Conservation (phyloP, 1,140 invertebrate genomes). For the Drosophila watanabei region DNA sequence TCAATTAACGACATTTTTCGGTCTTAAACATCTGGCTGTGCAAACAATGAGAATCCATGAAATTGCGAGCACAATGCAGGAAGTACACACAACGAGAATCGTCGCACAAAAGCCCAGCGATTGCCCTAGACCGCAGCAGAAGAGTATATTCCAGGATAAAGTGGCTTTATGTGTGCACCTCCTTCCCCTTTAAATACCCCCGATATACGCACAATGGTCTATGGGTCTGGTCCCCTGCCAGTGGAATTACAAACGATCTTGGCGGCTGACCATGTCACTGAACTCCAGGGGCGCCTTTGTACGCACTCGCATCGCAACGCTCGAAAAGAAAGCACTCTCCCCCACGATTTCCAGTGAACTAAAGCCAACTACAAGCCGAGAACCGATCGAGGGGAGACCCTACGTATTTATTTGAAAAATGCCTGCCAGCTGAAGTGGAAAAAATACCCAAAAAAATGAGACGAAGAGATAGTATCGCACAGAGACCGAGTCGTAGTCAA, state of each 20-base stretch:
- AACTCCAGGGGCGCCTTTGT: conserved; percentile 48
- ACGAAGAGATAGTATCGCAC: conserved; percentile 4
- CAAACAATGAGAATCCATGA: conserved; percentile 38
- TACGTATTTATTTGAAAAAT: conserved; percentile 43
- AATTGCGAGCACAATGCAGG: conserved; percentile 26
- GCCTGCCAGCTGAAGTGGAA: conserved; percentile 29
- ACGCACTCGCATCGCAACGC: conserved; percentile 16
- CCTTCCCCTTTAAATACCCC: not conserved
- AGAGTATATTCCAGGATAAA: conserved; percentile 33
- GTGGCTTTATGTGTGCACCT: conserved; percentile 16
- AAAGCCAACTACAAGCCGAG: conserved; percentile 26
- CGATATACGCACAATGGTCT: conserved; percentile 19
- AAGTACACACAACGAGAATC: conserved; percentile 24
- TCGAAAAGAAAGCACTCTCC: conserved; percentile 52
- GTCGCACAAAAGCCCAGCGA: conserved; percentile 31
- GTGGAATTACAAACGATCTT: conserved; percentile 35
- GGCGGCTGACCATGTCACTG: conserved; percentile 43
- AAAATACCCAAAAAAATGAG: conserved; percentile 11
- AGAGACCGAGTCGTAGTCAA: conserved; percentile 7
- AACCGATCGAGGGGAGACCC: conserved; percentile 35
- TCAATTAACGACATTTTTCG: conserved; percentile 42
- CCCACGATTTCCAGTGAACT: conserved; percentile 39
- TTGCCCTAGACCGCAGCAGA: conserved; percentile 42
- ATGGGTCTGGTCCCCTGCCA: conserved; percentile 23
- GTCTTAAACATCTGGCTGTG: conserved; percentile 40